Base-by-base conservation (phyloP, 1,140 invertebrate genomes). In the Saccostrea cuccullata region DNA sequence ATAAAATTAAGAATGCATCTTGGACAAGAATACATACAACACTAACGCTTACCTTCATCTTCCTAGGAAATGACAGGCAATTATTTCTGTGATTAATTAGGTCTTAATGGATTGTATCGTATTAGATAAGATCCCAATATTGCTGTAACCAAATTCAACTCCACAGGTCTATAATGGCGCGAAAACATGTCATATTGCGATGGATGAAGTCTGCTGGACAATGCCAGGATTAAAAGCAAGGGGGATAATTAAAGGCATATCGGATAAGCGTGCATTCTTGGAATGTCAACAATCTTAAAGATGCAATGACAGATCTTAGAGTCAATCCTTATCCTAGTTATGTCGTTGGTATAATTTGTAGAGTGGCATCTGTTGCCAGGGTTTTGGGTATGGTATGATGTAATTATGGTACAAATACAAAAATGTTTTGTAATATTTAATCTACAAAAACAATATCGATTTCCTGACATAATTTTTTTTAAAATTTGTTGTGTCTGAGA, bases 231-330 rank as follows among this genome's bases (percentile, higher is more conserved):
- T 77, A 77, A 26, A 77, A 26, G 70, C 23, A 77, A 36, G 70
- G 26, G 70, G 70, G 70, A 77, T 77, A 77, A 77, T 77, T 77
- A 77, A 36, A 77, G 70, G 30, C 70, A 77, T 26, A 77, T 8
- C 70, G 70, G 70, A 77, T 77, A 77, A 77, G 26, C 30, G 20
- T 36, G 26, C 70, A 30, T 77, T 77, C 70, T 77, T 13, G 13
- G 30, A 26, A 77, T 77, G 70, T 77, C 70, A 77, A 77, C 70
- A 77, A 30, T 77, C 70, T 77, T 77, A 77, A 77, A 77, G 70
- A 77, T 36, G 70, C 26, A 30, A 26, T 77, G 70, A 77, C 70
- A 77, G 70, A 12, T 77, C 70, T 9, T 36, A 26, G 30, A 77
- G 23, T 77, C 23, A 77, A 77, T 77, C 70, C 70, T 17, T 12